Evolutionary conservation across 2,797 vertebrate genomes (phyloP).

Genomic region (Toxotes lorentzi): DNA sequence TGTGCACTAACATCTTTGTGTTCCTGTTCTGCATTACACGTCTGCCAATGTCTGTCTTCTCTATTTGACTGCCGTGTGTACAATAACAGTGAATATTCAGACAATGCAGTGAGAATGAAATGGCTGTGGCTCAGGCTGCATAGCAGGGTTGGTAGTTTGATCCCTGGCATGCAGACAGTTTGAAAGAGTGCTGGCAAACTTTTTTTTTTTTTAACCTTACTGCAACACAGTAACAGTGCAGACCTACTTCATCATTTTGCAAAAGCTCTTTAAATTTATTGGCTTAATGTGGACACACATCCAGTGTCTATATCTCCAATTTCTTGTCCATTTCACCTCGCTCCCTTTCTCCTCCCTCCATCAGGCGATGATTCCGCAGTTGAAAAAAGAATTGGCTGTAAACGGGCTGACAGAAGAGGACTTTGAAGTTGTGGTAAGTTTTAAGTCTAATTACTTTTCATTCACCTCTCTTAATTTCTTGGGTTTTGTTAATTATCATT

Average conservation of each 20-base stretch:
- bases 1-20: conserved; percentile 54
- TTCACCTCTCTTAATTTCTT: neutral
- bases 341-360: neutral
- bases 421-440: conserved; percentile 87
- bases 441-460: neutral
- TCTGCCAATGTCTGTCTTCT: neutral
- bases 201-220: too few species aligned
- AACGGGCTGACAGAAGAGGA: conserved; percentile 79
- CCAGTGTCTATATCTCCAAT: too few species aligned
- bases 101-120: too few species aligned
- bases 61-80: neutral
- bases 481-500: neutral
- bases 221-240: too few species aligned
- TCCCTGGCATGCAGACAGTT: too few species aligned
- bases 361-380: fast-evolving
- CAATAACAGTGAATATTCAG: neutral
- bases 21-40: too few species aligned
- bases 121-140: too few species aligned
- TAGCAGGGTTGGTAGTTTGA: too few species aligned
- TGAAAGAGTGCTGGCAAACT: too few species aligned
- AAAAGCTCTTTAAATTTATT: too few species aligned
- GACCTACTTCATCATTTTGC: too few species aligned
- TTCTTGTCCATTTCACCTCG: neutral
- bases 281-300: too few species aligned
- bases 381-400: conserved; percentile 59